Conservation (phyloP, 2,888 invertebrate species). For the Cetonia aurata region DNA sequence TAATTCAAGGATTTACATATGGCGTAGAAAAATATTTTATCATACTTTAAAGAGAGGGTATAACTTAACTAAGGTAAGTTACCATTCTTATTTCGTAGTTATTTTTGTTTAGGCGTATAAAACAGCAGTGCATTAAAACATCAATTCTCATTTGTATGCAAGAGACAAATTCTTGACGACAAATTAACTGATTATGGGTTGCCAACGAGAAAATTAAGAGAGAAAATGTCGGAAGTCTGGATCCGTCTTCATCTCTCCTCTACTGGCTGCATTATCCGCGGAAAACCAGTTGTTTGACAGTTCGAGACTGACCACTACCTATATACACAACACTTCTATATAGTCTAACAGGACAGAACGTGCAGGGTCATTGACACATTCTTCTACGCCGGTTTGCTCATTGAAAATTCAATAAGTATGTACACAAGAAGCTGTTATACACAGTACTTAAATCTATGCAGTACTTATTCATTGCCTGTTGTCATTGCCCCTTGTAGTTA, state of each 20-base stretch:
- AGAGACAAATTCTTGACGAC: too few relatives aligned
- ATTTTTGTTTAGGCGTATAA: too few relatives aligned
- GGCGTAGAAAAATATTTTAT: background rate
- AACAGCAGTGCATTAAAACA: too few relatives aligned
- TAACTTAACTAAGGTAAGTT: background rate
- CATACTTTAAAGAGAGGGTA: background rate
- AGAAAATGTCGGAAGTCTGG: too few relatives aligned
- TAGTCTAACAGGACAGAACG: constrained; percentile 32
- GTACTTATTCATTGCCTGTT: background rate
- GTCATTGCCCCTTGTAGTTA: constrained; percentile 15
- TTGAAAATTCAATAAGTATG: constrained; percentile 32
- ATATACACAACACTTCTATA: constrained; percentile 15
- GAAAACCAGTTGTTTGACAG: constrained; percentile 26
- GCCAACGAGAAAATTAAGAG: too few relatives aligned
- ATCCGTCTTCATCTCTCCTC: too few relatives aligned
- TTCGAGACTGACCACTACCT: constrained; percentile 24
- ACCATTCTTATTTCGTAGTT: too few relatives aligned
- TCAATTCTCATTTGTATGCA: too few relatives aligned
- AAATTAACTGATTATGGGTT: too few relatives aligned
- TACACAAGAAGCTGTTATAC: constrained; percentile 16
- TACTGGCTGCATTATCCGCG: too few relatives aligned
- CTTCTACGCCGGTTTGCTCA: constrained; percentile 32
- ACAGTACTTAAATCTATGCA: constrained; percentile 15
- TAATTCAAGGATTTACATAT: background rate
- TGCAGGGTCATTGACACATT: constrained; percentile 27